Conservation (phyloP, 2,113 vertebrate genomes). For the Prietella phreatophila region DNA sequence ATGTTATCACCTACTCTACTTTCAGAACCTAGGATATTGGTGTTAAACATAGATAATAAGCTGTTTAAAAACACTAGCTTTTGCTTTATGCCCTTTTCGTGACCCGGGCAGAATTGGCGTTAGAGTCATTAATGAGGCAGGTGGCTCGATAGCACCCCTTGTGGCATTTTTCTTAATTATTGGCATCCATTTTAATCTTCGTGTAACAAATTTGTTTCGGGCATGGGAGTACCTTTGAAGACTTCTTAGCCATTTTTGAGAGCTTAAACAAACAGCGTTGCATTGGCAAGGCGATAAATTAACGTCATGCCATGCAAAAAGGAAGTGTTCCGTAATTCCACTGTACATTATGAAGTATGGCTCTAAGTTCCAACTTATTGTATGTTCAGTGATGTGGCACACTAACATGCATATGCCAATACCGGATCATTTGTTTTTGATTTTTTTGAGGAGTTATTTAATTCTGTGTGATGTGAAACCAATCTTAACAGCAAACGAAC, state of each 20-base stretch:
- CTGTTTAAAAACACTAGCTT: neutral
- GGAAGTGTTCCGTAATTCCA: neutral
- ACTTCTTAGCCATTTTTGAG: neutral
- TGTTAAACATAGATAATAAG: neutral
- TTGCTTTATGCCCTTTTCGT: neutral
- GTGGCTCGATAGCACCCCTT: neutral
- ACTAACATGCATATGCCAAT: neutral
- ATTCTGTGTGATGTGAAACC: neutral
- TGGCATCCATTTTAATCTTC: neutral
- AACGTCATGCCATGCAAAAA: neutral
- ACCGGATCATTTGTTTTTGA: neutral
- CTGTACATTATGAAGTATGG: neutral
- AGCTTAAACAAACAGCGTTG: neutral
- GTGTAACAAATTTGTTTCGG: neutral
- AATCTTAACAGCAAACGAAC: too few species aligned
- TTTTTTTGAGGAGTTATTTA: neutral
- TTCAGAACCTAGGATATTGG: neutral
- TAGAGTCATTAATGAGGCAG: neutral
- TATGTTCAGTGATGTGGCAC: neutral
- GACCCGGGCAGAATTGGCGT: too few species aligned
- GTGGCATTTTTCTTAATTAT: neutral
- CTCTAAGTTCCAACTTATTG: neutral
- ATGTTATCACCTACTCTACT: neutral
- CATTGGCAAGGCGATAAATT: neutral
- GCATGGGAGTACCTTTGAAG: neutral